Base-by-base conservation (phyloP, 2,797 vertebrate species). In the Pseudomugil tenellus region DNA sequence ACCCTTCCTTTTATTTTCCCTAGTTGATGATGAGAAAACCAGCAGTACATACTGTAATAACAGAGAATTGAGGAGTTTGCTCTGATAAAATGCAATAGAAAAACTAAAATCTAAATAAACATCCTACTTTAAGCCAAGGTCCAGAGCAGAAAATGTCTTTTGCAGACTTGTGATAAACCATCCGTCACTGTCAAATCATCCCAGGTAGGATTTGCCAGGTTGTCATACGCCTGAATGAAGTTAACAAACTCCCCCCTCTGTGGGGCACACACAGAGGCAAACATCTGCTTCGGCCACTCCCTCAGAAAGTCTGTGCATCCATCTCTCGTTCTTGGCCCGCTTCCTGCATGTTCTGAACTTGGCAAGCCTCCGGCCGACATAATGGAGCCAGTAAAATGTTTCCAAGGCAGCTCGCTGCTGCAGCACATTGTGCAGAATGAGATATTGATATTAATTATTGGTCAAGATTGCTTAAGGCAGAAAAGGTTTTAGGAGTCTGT, bases 321-420 rank as follows among this genome's bases (percentile, higher is more conserved):
- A 4, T 46, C 10, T 25, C 66, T 61, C 55, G 39, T 46, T 63
- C 57, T 63, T 76, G 68, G 74, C 73, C 29, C 23, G 41, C 59
- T 34, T 77, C 78, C 76, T 76, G 69, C 77, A 48, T 77, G 66
- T 79, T 28, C 37, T 77, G 61, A 58, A 65, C 63, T 56, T 77
- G 76, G 72, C 76, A 4, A 52, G 41, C 69, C 61, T 57, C 46
- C 2, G 11, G 14, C 61, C 53, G 3, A 49, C 17, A 62, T 83
- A 83, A 84, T 76, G 76, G 68, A 81, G 74, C 78, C 72, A 74
- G 70, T 72, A 63, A 86, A 82, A 80, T 32, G 70, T 77, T 83
- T 83, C 70, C 57, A 19, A 23, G 56, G 16, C 67, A 49, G 52
- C 32, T 51, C 31, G 64, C 79, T 67, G 72, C 72, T 49, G 19